Percentiles rank a stretch among this genome's conserved stretches.
Evolutionary conservation across 1,140 invertebrate species (phyloP).

Genomic region (Anoplophora glabripennis): DNA sequence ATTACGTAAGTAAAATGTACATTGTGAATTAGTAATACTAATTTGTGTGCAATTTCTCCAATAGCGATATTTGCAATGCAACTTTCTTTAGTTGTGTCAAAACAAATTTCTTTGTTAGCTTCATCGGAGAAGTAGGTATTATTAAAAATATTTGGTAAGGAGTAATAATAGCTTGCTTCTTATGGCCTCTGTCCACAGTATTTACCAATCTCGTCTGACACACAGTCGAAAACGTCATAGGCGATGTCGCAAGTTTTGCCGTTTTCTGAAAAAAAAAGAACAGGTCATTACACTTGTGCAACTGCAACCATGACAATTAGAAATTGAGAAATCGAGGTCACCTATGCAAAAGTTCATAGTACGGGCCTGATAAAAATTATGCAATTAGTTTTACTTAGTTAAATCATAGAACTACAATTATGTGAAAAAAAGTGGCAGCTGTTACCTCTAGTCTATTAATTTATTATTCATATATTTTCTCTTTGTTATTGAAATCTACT

Average conservation of each 20-base stretch:
- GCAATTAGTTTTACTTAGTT: neutral
- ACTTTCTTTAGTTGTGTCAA: no score
- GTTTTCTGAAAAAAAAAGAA: conserved; percentile 53
- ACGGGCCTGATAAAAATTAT: neutral
- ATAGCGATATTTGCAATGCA: no score
- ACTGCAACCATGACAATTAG: neutral
- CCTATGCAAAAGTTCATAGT: neutral
- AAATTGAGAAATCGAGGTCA: conserved; percentile 10
- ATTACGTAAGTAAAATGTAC: no score
- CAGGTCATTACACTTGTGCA: conserved; percentile 5
- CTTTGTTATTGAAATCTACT: neutral
- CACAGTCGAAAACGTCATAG: conserved; percentile 71
- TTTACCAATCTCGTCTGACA: conserved; percentile 67
- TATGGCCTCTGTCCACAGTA: conserved; percentile 54
- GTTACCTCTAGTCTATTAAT: neutral
- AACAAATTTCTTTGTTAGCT: no score
- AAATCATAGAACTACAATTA: neutral
- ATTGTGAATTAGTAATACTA: no score
- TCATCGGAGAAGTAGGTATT: no score
- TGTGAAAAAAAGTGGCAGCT: neutral
- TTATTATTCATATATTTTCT: neutral
- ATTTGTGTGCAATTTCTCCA: no score
- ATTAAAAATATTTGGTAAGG: no score
- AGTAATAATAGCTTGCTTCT: conserved; percentile 7
- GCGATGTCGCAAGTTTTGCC: conserved; percentile 68